These are phyloP conservation scores for Drosophila tripunctata DNA, from an alignment of 2,888 invertebrate genomes.

Conservation along the genomic window DNA sequence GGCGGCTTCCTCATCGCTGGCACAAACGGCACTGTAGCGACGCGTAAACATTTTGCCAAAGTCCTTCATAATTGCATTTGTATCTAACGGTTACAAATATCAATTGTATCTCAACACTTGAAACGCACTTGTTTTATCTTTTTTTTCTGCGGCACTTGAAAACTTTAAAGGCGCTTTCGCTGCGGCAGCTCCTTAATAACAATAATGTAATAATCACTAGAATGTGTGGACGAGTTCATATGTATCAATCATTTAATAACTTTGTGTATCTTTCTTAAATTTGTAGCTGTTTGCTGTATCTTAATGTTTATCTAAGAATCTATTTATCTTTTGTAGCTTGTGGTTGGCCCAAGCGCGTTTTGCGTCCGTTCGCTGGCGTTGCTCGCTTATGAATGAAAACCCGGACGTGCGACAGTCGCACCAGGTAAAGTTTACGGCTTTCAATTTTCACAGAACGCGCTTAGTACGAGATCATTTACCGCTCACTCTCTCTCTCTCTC, in stretches of 20 bases:
- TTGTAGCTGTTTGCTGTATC: slow-evolving; percentile 21
- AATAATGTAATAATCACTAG: too few species aligned
- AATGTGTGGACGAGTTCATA: slow-evolving; percentile 3
- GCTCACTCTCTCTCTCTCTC: background rate
- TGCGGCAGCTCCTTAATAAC: slow-evolving; percentile 55
- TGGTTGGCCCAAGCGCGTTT: slow-evolving; percentile 48
- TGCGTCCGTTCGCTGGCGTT: slow-evolving; percentile 82
- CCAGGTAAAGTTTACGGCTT: slow-evolving; percentile 73
- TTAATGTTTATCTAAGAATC: slow-evolving; percentile 17
- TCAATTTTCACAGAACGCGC: slow-evolving; percentile 16
- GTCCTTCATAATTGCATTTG: slow-evolving; percentile 86
- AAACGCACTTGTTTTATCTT: slow-evolving; percentile 1
- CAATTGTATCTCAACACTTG: background rate
- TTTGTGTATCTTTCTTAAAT: slow-evolving; percentile 2
- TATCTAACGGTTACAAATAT: background rate
- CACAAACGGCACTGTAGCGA: slow-evolving; percentile 86
- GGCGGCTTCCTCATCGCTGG: slow-evolving; percentile 75
- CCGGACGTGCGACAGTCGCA: slow-evolving; percentile 66
- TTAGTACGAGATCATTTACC: slow-evolving; percentile 46
- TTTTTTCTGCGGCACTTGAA: slow-evolving; percentile 42
- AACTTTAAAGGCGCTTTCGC: slow-evolving; percentile 47
- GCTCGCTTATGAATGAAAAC: slow-evolving; percentile 84
- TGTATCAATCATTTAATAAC: too few species aligned
- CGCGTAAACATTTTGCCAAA: slow-evolving; percentile 86
- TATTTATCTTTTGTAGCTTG: slow-evolving; percentile 15